phyloP scores from a whole-genome alignment of 2,797 vertebrate genomes.

The Argyrosomus regius region DNA sequence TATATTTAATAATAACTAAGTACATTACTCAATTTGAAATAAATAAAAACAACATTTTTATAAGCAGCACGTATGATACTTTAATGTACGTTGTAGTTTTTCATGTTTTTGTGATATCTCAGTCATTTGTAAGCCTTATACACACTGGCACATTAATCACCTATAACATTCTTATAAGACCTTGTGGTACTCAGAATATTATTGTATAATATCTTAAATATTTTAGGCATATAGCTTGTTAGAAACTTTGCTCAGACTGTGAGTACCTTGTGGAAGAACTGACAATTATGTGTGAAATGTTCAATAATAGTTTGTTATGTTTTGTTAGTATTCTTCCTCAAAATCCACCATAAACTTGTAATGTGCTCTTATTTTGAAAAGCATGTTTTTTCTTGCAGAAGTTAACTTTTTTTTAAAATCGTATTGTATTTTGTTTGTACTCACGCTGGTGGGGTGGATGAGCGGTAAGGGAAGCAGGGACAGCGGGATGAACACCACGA shows the following conservation, averaged over 20 bases:
- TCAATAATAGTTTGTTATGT: not conserved
- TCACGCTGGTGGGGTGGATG: constrained; percentile 94
- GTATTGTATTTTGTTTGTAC: constrained; percentile 72
- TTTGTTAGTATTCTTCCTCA: not conserved
- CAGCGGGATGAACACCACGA: constrained; percentile 92
- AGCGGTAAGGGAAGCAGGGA: constrained; percentile 93
- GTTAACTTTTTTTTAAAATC: not conserved
- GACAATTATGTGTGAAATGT: too few relatives aligned
- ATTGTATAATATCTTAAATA: too few relatives aligned
- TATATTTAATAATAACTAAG: not conserved
- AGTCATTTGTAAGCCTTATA: not conserved
- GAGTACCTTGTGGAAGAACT: too few relatives aligned
- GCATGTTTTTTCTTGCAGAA: not conserved
- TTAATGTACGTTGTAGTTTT: not conserved
- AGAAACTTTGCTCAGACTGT: too few relatives aligned
- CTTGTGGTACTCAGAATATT: not conserved
- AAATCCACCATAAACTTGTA: not conserved
- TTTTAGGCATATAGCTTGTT: too few relatives aligned
- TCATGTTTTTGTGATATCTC: not conserved
- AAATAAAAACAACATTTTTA: not conserved
- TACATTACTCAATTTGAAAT: not conserved
- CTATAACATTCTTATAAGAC: not conserved
- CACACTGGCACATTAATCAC: not conserved
- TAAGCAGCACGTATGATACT: not conserved
- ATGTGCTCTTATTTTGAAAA: constrained; percentile 3